A percentile compares a stretch with the other conserved stretches of the same genome.
Conservation (phyloP, 2,888 invertebrate species). For the Anaspis maculata region DNA sequence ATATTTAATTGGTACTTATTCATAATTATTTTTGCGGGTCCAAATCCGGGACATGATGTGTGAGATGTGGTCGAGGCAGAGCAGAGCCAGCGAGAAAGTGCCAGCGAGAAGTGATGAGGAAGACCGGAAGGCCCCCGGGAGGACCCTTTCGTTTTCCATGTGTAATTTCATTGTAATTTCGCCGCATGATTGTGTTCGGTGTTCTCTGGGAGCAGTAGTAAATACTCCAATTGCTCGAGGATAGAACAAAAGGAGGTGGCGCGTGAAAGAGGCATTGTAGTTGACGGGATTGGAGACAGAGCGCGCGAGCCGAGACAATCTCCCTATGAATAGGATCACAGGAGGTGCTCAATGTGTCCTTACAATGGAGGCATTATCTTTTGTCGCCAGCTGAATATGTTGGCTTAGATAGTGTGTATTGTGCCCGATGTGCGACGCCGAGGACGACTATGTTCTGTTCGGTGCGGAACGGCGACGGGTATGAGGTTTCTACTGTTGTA, state of each 20-base stretch:
- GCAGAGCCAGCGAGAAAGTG: too few species aligned
- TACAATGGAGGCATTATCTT: slow-evolving; percentile 44
- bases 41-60: too few species aligned
- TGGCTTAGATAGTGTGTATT: slow-evolving; percentile 33
- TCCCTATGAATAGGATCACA: slow-evolving; percentile 42
- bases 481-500: too few species aligned
- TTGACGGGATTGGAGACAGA: slow-evolving; percentile 35
- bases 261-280: slow-evolving; percentile 39
- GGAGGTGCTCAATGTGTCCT: slow-evolving; percentile 41
- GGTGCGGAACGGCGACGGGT: too few species aligned
- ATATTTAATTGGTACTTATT: too few species aligned
- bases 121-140: too few species aligned
- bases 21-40: too few species aligned
- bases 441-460: not conserved
- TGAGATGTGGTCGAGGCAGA: too few species aligned
- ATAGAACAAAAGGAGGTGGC: slow-evolving; percentile 40
- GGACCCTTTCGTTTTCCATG: too few species aligned
- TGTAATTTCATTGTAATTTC: too few species aligned
- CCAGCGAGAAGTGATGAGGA: too few species aligned
- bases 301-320: slow-evolving; percentile 35
- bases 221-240: slow-evolving; percentile 35
- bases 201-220: slow-evolving; percentile 23
- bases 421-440: slow-evolving; percentile 8
- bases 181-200: too few species aligned
- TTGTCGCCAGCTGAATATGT: slow-evolving; percentile 44